Percentiles rank a stretch among this genome's conserved stretches.
phyloP scores from a whole-genome alignment of 2,797 vertebrate species.

The Poeciliopsis gracilis region DNA sequence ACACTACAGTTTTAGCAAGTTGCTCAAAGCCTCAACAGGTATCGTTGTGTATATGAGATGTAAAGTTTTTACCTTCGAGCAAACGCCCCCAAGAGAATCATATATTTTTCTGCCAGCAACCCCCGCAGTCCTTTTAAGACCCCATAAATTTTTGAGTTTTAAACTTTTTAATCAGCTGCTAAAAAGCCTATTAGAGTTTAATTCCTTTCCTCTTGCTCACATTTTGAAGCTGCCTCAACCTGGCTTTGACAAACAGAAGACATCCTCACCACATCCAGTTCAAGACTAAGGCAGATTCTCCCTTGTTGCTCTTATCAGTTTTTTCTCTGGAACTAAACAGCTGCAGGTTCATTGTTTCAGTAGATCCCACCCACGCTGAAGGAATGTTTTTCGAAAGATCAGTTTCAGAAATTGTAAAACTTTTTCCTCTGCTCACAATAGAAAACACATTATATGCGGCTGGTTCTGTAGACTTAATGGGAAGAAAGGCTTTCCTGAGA shows the following conservation, averaged over 20 bases:
- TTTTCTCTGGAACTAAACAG: background rate
- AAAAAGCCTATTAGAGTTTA: background rate
- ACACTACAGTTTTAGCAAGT: no score
- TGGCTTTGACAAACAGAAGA: background rate
- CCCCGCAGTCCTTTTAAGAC: no score
- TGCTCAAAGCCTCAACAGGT: no score
- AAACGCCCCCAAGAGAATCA: no score
- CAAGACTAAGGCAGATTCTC: background rate
- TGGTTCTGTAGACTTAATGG: conserved; percentile 11
- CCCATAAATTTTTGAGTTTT: background rate
- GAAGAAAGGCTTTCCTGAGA: conserved; percentile 31
- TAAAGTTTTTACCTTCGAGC: no score
- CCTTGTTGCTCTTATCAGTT: background rate
- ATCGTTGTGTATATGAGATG: no score
- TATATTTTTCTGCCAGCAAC: no score
- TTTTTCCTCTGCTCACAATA: conserved; percentile 9
- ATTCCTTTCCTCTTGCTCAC: background rate
- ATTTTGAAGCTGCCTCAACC: background rate
- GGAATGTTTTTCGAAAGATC: background rate
- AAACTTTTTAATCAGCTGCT: background rate
- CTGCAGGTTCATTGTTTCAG: background rate
- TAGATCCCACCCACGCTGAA: background rate
- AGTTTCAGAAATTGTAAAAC: background rate
- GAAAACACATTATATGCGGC: conserved; percentile 34
- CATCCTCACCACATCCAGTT: background rate